Evolutionary conservation across 1,140 invertebrate genomes (phyloP), one percentile per base, ranked within the genome.

Genomic region (Micrasema minimum): DNA sequence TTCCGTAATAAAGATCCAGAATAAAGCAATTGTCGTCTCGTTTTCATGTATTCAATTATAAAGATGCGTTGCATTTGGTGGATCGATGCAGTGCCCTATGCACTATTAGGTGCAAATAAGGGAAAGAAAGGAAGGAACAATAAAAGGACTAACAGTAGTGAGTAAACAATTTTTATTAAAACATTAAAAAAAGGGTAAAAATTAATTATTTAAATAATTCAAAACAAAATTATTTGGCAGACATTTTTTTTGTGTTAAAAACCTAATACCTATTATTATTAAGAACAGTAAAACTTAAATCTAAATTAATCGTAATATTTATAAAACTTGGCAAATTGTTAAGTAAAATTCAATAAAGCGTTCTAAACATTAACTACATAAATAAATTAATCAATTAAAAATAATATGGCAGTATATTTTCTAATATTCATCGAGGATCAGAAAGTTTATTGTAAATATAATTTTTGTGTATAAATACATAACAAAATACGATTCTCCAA

Each of bases 171-270:
- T 31, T n/a, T 31, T 31, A 31, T 31, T 31, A 31, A 31, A 31
- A 31, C 26, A 31, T 31, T 31, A 4, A 4, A 4, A 4, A 31
- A 2, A 31, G 7, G 2, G 26, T 31, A 45, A 4, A 45, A 12
- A 45, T n/a, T 45, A 45, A n/a, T 45, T 45, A 38, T 45, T n/a
- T 45, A n/a, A 3, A n/a, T 12, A 45, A 45, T 5, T 45, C 5
- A 5, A 38, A 12, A 38, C 37, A 38, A 45, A 12, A 45, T 6
- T 12, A 45, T 45, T 45, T 45, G 41, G 41, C 41, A 45, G 14
- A 45, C 11, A 12, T n/a, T 45, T 45, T 38, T 45, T 45, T 45
- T 45, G 41, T 45, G 41, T 45, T 45, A 45, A 45, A n/a, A 45
- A 45, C 11, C 11, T 45, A n/a, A n/a, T n/a, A n/a, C n/a, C n/a